Evolutionary conservation across 2,888 invertebrate species (phyloP), one percentile per base, ranked within the genome.

Genomic region (Eristalis arbustorum): DNA sequence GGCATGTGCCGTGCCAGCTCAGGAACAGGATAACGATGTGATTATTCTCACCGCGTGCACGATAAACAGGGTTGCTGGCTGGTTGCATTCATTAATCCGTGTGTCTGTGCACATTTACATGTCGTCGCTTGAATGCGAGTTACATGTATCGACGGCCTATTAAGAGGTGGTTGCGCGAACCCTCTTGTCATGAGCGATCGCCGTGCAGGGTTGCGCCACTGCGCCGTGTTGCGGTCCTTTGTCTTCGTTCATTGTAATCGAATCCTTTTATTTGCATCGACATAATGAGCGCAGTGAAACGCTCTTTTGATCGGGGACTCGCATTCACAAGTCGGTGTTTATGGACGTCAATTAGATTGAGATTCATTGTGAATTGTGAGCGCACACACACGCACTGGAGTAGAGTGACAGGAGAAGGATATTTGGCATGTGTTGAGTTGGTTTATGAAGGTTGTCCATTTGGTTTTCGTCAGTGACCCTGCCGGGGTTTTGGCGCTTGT

Each of bases 1-100:
- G 59, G 77, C 78, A 84, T 84, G 79, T 79, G 80, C 75, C 84
- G 23, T 11, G 18, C 40, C 42, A 22, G 6, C 6, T 40, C 59
- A 25, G 42, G 28, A 74, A 75, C 61, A 71, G 69, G 69, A 84
- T 84, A 78, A 84, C 23, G 69, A 84, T 61, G 66, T 74, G 71
- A 74, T 79, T 79, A 71, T 71, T 79, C 66, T 66, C 74, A 57
- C 74, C 28, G 69, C 18, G 18, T 57, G 59, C 25, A 34, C 42
- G n/a, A 42, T 73, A 59, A 72, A 34, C 14, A 34, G 77, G 83
- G 77, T 77, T 62, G 63, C n/a, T 22, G 31, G 59, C 18, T 56
- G 1, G 25, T 3, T 25, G 59, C 13, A 28, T 59, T 49, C 22
- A 22, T 78, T 68, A 42, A 68, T 22, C 31, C 3, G 25, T 13